Evolutionary conservation across 2,113 vertebrate genomes (phyloP), one percentile per base, ranked within the genome.

Genomic region (Melanotaenia duboulayi): DNA sequence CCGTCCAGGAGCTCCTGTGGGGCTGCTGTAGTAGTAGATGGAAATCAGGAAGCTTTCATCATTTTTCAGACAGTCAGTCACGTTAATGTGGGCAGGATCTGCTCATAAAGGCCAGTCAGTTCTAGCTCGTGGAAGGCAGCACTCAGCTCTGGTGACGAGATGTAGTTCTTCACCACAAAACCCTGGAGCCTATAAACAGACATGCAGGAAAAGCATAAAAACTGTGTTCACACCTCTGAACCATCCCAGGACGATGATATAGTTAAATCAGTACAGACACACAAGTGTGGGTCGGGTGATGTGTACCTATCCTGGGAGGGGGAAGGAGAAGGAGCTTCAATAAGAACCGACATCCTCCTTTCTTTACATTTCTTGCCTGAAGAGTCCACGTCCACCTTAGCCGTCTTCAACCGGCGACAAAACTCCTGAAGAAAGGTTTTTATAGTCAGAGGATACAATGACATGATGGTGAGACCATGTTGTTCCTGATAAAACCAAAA

Each of bases 301-400:
- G 7, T 62, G 4, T 61, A 87, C 85, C 81, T 0, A 0, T 64
- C 58, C 22, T 56, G 52, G 44, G 40, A 16, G 8, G 59, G 50
- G 20, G 83, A 62, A 73, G 91, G 88, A 49, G 87, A 86, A 81
- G 92, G 92, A 73, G 87, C 84, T 90, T 97, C 96, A 62, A 87
- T 94, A 7, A 97, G 95, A 60, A 97, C 92, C 71, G 94, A 96
- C 85, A 96, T 95, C 96, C 96, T 97, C 92, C 93, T 97, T 92
- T 99, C 97, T 90, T 94, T 97, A 91, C 96, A 99, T 79, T 94
- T 96, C 91, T 93, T 98, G 89, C 96, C 95, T 25, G 95, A 95
- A 52, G 96, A 96, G 89, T 99, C 96, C 70, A 97, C 94, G 69
- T 99, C 97, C 17, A 99, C 95, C 86, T 96, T 98, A 63, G 92